phyloP scores from a whole-genome alignment of 2,888 invertebrate genomes.

The Empis stercorea region DNA sequence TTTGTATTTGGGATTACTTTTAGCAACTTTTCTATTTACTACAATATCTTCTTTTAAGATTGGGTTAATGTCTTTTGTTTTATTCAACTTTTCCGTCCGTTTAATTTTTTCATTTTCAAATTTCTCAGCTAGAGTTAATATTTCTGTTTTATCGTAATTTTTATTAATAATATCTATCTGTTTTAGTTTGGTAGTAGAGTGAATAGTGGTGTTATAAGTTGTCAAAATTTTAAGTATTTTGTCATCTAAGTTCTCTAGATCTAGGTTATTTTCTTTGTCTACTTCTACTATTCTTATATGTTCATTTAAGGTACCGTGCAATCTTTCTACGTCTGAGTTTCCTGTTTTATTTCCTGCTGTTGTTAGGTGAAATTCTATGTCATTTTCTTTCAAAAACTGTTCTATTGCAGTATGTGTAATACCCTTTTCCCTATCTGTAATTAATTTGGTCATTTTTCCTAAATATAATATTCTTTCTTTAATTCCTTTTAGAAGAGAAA shows the following conservation, averaged over 20 bases:
- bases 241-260: not conserved
- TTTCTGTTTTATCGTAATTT: not conserved
- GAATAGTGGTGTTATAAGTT: conserved; percentile 1
- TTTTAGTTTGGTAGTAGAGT: not conserved
- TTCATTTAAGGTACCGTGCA: conserved; percentile 9
- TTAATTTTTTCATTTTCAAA: conserved; percentile 1
- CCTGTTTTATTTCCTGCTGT: conserved; percentile 8
- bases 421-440: not conserved
- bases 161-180: conserved; percentile 1
- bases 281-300: conserved; percentile 7
- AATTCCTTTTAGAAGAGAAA: conserved; percentile 1
- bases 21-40: conserved; percentile 3
- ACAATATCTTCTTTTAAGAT: not conserved
- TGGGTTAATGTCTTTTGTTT: not conserved
- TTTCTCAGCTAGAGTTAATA: not conserved
- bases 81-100: not conserved
- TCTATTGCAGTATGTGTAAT: conserved; percentile 3
- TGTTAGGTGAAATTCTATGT: conserved; percentile 4
- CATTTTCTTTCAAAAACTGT: conserved; percentile 4
- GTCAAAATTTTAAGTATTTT: not conserved
- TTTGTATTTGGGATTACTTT: conserved; percentile 3
- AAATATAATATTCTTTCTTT: conserved; percentile 4
- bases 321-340: conserved; percentile 7
- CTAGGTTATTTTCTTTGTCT: not conserved
- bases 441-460: conserved; percentile 3